Evolutionary conservation across 2,888 invertebrate species (phyloP).

Genomic region (Panopea generosa): DNA sequence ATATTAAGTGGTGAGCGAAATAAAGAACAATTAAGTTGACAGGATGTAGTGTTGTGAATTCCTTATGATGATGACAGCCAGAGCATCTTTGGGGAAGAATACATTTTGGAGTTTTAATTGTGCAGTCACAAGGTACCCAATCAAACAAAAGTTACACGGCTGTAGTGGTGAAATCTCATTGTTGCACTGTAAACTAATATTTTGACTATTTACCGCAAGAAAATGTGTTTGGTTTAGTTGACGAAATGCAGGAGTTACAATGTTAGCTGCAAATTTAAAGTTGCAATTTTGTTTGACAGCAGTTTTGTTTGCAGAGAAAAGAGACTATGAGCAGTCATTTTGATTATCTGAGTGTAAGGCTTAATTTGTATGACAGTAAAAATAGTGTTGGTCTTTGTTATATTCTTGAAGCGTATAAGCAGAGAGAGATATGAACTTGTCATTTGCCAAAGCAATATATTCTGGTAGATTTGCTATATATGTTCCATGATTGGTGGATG

Average conservation of each 20-base stretch:
- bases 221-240: slow-evolving; percentile 15
- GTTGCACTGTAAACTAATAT: background rate
- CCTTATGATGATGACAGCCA: too few species aligned
- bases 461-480: background rate
- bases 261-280: slow-evolving; percentile 4
- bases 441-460: slow-evolving; percentile 2
- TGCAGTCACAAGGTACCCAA: too few species aligned
- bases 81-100: too few species aligned
- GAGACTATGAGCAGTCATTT: slow-evolving; percentile 4
- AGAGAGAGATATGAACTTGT: background rate
- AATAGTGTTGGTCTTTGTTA: background rate
- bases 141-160: too few species aligned
- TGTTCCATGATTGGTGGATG: slow-evolving; percentile 3
- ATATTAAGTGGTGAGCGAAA: too few species aligned
- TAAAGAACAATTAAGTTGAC: too few species aligned
- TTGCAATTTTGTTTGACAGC: slow-evolving; percentile 2
- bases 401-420: background rate
- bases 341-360: background rate
- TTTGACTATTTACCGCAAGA: background rate
- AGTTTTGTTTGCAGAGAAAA: slow-evolving; percentile 3
- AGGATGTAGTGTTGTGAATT: too few species aligned
- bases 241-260: background rate
- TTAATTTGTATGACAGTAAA: slow-evolving; percentile 7
- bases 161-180: too few species aligned
- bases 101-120: too few species aligned